A percentile compares a stretch with the other conserved stretches of the same genome.
phyloP scores from a whole-genome alignment of 1,140 invertebrate genomes.

The Caenorhabditis tropicalis region DNA sequence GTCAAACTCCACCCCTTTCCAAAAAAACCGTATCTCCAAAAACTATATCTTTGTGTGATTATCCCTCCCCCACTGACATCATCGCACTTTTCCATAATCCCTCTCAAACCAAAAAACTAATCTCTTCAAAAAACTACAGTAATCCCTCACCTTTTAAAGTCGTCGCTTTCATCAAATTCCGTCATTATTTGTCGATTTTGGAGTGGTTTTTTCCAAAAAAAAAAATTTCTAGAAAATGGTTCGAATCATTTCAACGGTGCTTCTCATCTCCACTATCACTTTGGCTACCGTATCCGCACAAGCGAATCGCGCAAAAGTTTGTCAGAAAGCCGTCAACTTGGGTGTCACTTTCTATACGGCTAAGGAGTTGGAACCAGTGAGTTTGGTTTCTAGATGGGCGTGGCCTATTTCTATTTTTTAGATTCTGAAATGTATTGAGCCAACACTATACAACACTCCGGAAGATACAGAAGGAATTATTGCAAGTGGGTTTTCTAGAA shows the following conservation, averaged over 20 bases:
- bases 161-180: not conserved
- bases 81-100: not conserved
- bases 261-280: not conserved
- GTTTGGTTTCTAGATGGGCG: not conserved
- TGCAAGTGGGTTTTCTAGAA: not conserved
- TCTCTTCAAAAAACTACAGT: not conserved
- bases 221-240: not conserved
- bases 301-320: constrained; percentile 1
- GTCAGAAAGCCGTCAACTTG: not conserved
- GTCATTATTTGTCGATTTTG: not conserved
- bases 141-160: not conserved
- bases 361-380: not conserved
- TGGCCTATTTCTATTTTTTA: not conserved
- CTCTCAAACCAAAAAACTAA: not conserved
- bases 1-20: not conserved
- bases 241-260: not conserved
- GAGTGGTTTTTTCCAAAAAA: not conserved
- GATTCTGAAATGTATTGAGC: not conserved
- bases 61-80: not conserved
- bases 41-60: not conserved
- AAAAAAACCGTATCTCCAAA: constrained; percentile 1
- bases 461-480: not conserved
- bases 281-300: not conserved
- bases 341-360: not conserved
- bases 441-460: constrained; percentile 14